Evolutionary conservation across 35 echinoderm and acorn worm species (phyloP), one percentile per base, ranked within the genome.

Genomic region (Patiria miniata): DNA sequence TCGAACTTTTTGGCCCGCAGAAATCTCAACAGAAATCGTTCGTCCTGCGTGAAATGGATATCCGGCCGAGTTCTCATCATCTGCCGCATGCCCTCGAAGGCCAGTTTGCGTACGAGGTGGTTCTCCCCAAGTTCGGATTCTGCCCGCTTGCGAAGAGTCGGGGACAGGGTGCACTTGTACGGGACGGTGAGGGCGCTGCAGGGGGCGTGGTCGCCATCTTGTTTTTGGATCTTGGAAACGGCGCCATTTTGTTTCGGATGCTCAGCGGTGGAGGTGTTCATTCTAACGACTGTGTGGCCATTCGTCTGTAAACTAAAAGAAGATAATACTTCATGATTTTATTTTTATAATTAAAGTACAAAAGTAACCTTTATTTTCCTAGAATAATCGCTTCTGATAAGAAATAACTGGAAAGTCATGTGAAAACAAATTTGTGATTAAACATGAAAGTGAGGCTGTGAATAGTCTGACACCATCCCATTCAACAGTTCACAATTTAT

Each of bases 1-100:
- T 99, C 96, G 50, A 99, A 99, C 86, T 99, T 99, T 53, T 90
- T 94, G 40, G 96, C 96, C 3, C 96, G 81, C 22, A 99, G 65
- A 90, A 99, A 99, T 36, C 96, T 85, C 9, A 99, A 82, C 39
- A 99, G 78, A 81, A 99, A 99, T 29, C 83, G 77, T 8, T 94
- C 85, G 54, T 99, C 96, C 10, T 81, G 68, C 28, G 88, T 78
- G 53, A 94, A 99, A 39, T 92, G 87, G 22, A 99, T 99, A 47
- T 89, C 89, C 18, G 93, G 82, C 65, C 82, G 79, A 42, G 93
- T 87, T 10, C 87, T 86, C 95, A 97, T 97, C 26, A 79, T 55
- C 28, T 85, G 81, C 19, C 86, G 69, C 55, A 97, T 59, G 5
- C 79, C 90, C 18, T 77, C 68, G n/a, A 97, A 61, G 9, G 95